Percentiles rank a stretch among this genome's conserved stretches.
Conservation (phyloP, 2,797 vertebrate species). For the Balearica regulorum region DNA sequence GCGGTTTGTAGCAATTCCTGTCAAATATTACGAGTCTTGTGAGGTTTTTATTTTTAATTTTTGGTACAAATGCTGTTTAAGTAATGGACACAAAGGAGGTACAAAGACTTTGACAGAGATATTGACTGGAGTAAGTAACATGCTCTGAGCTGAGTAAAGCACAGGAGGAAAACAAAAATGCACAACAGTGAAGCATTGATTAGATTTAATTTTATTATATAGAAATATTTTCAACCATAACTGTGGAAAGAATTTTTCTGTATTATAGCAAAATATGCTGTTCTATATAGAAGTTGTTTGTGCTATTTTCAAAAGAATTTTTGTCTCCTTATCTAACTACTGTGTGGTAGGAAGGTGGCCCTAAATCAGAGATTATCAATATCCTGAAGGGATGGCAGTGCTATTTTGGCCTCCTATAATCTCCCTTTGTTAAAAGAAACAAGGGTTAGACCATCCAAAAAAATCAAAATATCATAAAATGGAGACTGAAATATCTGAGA, state of each 20-base stretch:
- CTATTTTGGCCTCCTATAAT: neutral
- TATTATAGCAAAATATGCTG: neutral
- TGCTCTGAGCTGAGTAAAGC: neutral
- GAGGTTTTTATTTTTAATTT: neutral
- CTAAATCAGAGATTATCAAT: neutral
- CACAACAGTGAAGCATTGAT: neutral
- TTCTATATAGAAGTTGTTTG: neutral
- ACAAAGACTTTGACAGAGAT: neutral
- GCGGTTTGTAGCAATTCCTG: neutral
- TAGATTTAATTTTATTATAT: neutral
- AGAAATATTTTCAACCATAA: neutral
- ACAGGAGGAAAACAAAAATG: neutral
- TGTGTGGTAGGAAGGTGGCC: neutral
- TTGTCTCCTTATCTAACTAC: neutral
- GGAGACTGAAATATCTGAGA: neutral
- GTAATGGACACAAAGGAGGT: neutral
- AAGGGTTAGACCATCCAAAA: neutral
- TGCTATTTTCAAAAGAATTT: neutral
- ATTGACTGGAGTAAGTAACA: neutral
- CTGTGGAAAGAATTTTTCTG: neutral
- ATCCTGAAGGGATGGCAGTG: neutral
- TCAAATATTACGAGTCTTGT: neutral
- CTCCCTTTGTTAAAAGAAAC: neutral
- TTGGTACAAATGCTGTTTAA: neutral
- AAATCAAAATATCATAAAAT: neutral